phyloP scores from a whole-genome alignment of 2,113 vertebrate species.

The Pristiophorus japonicus region DNA sequence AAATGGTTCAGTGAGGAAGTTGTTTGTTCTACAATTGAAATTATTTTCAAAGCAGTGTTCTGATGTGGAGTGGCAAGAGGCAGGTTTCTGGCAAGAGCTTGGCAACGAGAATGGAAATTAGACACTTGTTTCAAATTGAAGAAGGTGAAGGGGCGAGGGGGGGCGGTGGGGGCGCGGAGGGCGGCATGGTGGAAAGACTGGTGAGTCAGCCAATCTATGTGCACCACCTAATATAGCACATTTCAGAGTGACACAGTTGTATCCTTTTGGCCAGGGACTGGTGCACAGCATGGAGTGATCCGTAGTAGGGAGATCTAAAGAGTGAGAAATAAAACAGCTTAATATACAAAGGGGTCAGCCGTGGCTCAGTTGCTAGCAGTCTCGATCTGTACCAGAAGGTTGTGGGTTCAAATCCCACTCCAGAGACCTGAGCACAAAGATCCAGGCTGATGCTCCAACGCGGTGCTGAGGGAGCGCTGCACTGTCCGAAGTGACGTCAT shows the following conservation, averaged over 20 bases:
- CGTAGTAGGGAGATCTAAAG: neutral
- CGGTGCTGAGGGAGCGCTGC: too few relatives aligned
- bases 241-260: too few relatives aligned
- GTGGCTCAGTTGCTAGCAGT: too few relatives aligned
- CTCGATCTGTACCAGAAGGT: too few relatives aligned
- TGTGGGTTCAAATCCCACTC: too few relatives aligned
- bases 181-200: neutral
- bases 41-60: neutral
- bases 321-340: neutral
- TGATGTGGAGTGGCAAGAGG: neutral
- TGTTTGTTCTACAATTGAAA: neutral
- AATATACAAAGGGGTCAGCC: neutral
- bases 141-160: too few relatives aligned
- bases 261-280: too few relatives aligned
- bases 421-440: too few relatives aligned
- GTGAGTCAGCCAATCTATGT: neutral
- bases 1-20: neutral
- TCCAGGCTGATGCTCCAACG: too few relatives aligned
- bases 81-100: neutral
- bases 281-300: neutral
- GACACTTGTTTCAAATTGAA: neutral
- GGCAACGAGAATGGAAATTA: neutral
- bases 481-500: too few relatives aligned
- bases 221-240: too few relatives aligned
- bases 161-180: too few relatives aligned